A percentile compares a stretch with the other conserved stretches of the same genome.
Evolutionary conservation across 2,888 invertebrate genomes (phyloP).

Genomic region (Bembecia ichneumoniformis): DNA sequence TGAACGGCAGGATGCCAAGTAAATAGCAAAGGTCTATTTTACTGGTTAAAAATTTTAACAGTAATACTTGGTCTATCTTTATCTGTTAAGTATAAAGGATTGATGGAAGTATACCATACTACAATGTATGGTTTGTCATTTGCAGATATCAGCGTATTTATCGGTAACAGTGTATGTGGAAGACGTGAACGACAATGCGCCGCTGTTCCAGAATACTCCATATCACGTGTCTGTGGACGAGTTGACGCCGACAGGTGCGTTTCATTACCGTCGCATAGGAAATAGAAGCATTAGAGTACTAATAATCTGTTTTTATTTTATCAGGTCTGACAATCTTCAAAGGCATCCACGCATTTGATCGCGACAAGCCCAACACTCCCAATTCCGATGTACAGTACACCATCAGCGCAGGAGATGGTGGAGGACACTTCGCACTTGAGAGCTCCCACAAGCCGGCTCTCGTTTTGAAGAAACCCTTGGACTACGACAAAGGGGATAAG

Average conservation of each 20-base stretch:
- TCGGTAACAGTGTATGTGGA: conserved; percentile 91
- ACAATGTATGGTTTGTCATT: background rate
- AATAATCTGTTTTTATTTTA: conserved; percentile 11
- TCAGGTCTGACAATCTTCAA: conserved; percentile 85
- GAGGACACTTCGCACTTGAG: conserved; percentile 84
- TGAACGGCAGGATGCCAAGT: no score
- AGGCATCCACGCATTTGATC: conserved; percentile 84
- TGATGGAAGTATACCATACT: no score
- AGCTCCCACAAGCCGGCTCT: conserved; percentile 84
- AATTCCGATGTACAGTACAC: conserved; percentile 89
- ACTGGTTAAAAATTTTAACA: no score
- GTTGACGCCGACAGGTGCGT: conserved; percentile 80
- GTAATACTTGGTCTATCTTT: no score
- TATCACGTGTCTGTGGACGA: conserved; percentile 86
- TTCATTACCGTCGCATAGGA: background rate
- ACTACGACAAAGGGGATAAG: conserved; percentile 85
- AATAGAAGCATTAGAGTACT: no score
- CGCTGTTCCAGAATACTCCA: conserved; percentile 82
- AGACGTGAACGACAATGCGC: conserved; percentile 89
- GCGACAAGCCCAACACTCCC: conserved; percentile 89
- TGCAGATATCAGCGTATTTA: conserved; percentile 84
- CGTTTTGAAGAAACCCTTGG: conserved; percentile 80
- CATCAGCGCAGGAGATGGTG: conserved; percentile 78
- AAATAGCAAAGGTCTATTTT: no score
- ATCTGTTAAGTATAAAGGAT: no score